Evolutionary conservation across 2,888 invertebrate genomes (phyloP).

Genomic region (Agonopterix alstromeriana): DNA sequence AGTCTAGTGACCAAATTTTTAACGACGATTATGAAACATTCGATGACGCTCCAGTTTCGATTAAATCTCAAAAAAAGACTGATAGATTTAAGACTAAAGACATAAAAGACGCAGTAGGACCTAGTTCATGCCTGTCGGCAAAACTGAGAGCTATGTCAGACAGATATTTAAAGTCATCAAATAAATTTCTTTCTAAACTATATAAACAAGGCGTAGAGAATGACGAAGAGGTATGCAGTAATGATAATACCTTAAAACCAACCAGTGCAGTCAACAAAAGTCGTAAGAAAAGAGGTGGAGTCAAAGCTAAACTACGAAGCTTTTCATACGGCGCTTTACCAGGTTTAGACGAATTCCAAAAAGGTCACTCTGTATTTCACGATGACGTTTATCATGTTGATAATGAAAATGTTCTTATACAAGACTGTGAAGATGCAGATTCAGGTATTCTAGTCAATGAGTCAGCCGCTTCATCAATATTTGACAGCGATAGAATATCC

Average conservation of each 20-base stretch:
- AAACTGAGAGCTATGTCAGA: slow-evolving; percentile 85
- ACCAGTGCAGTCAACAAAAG: slow-evolving; percentile 44
- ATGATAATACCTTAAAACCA: slow-evolving; percentile 46
- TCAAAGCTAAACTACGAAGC: slow-evolving; percentile 78
- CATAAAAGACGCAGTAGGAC: slow-evolving; percentile 67
- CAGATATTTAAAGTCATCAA: slow-evolving; percentile 82
- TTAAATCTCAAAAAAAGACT: slow-evolving; percentile 65
- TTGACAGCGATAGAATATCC: slow-evolving; percentile 74
- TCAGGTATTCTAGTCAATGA: slow-evolving; percentile 86
- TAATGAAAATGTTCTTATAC: slow-evolving; percentile 73
- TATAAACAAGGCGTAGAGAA: slow-evolving; percentile 71
- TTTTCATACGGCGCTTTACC: slow-evolving; percentile 86
- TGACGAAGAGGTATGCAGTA: slow-evolving; percentile 31
- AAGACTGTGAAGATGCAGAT: slow-evolving; percentile 83
- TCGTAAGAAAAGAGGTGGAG: slow-evolving; percentile 58
- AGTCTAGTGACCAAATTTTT: slow-evolving; percentile 74
- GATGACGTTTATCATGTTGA: slow-evolving; percentile 74
- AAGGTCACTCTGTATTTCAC: slow-evolving; percentile 78
- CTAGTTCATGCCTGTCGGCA: slow-evolving; percentile 80
- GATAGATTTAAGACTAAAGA: slow-evolving; percentile 65
- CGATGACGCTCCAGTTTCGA: slow-evolving; percentile 35
- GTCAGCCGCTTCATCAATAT: slow-evolving; percentile 81
- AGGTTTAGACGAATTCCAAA: slow-evolving; percentile 82
- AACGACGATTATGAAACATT: slow-evolving; percentile 69
- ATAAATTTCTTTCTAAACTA: slow-evolving; percentile 81